Base-by-base conservation (phyloP, 2,113 vertebrate species). In the Hippocampus comes region DNA sequence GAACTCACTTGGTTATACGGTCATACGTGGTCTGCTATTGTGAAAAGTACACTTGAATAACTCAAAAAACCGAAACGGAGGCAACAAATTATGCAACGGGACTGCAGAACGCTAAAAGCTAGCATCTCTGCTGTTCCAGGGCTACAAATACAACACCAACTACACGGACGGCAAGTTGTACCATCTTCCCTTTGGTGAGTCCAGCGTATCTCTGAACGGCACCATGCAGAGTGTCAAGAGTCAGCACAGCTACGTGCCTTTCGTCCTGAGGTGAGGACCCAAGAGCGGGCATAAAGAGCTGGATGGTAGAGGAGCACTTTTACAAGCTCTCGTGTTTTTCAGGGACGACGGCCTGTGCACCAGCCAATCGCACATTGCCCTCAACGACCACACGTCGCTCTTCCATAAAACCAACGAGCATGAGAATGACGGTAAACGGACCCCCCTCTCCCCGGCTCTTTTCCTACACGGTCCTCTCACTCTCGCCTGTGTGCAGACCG, bases 191-290 rank as follows among this genome's bases (percentile, higher is more conserved):
- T 93, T 91, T 0, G 93, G 94, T 0, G 95, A 95, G 64, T 98
- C 97, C 18, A 93, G 93, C 0, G 92, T 91, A 27, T 98, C 96
- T 14, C 89, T 97, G 82, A 95, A 95, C 67, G 96, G 95, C 70
- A 94, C 95, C 21, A 86, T 94, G 76, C 95, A 94, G 82, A 97
- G 95, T 0, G 92, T 91, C 78, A 96, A 95, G 90, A 98, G 96
- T 76, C 95, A 95, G 83, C 95, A 96, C 84, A 98, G 95, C 93
- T 98, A 98, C 74, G 93, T 95, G 56, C 96, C 96, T 9, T 97
- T 98, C 60, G 89, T 95, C 81, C 91, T 95, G 61, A 89, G 96
- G 96, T 96, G 84, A 51, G 66, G 7, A 60, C 57, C 41, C 0
- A 5, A 2, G 2, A 2, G 2, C 0, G 25, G 4, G 55, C 7